Evolutionary conservation across 1,140 invertebrate genomes (phyloP), one percentile per base, ranked within the genome.

Genomic region (Coelopa frigida): DNA sequence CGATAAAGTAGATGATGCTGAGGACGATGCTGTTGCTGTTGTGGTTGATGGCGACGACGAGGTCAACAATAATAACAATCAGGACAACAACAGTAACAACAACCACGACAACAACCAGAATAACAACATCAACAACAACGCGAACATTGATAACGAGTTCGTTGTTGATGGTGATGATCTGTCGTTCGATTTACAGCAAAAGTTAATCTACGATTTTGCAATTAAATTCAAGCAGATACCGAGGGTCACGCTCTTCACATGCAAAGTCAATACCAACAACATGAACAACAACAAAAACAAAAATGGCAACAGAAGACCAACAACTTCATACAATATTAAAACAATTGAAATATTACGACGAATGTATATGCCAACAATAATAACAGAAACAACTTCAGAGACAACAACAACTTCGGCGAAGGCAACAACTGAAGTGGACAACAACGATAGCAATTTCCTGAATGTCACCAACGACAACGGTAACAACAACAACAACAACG

Each of bases 181-280:
- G 47, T 58, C 58, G 44, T 48, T 48, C 42, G 40, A 43, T 3
- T 27, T 63, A 35, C 42, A 59, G 29, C 23, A 51, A 20, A 49
- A 60, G 35, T 60, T 64, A 41, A 51, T 53, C 7, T 36, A 44
- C 45, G 37, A 46, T 45, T 49, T 50, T 44, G 51, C 50, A 15
- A 39, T 49, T 15, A 37, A 33, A 20, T 52, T 61, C 49, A 67
- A 67, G 47, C 51, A 60, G 49, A 67, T 67, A 50, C 59, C 61
- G 38, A 49, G 63, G 44, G 44, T 67, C 47, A 67, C 57, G 46
- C 63, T 56, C 49, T 66, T 61, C 50, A 61, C 60, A 47, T 67
- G 63, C 56, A 57, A 45, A 31, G 46, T 20, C 24, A 48, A 27
- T 38, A 49, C 47, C 48, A 49, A 44, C 23, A 32, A 46, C 22